Percentiles rank a stretch among this genome's conserved stretches.
Evolutionary conservation across 2,888 invertebrate species (phyloP).

Genomic region (Heliconius hortense): DNA sequence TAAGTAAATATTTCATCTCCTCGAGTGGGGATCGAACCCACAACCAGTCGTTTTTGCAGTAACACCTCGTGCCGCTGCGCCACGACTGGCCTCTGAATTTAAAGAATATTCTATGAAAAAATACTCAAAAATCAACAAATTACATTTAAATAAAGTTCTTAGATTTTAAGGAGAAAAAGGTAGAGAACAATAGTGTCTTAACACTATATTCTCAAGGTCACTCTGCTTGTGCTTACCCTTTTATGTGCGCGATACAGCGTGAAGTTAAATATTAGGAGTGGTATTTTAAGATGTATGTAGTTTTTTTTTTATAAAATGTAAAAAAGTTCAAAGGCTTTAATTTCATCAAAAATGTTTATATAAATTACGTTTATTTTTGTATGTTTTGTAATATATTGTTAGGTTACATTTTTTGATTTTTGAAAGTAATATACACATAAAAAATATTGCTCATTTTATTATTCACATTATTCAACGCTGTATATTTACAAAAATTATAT

Average conservation of each 20-base stretch:
- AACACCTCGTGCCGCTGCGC: no score
- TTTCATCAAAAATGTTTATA: neutral
- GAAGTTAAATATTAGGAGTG: neutral
- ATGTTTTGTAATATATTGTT: constrained; percentile 9
- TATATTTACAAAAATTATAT: neutral
- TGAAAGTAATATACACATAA: neutral
- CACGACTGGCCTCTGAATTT: no score
- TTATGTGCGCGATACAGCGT: no score
- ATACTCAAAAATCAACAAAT: neutral
- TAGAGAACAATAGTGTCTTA: no score
- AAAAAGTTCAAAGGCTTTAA: constrained; percentile 10
- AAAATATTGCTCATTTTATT: neutral
- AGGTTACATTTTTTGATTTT: constrained; percentile 5
- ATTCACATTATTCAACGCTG: neutral
- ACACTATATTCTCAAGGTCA: no score
- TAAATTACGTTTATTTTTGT: constrained; percentile 14
- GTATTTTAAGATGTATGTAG: neutral
- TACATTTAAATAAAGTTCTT: neutral
- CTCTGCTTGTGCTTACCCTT: no score
- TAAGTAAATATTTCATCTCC: no score
- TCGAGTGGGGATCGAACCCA: no score
- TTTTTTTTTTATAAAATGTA: neutral
- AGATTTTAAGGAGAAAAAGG: neutral
- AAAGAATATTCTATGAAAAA: neutral
- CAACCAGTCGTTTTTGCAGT: no score